Percentiles rank a stretch among this genome's conserved stretches.
Conservation (phyloP, 2,113 vertebrate genomes). For the Meles meles region DNA sequence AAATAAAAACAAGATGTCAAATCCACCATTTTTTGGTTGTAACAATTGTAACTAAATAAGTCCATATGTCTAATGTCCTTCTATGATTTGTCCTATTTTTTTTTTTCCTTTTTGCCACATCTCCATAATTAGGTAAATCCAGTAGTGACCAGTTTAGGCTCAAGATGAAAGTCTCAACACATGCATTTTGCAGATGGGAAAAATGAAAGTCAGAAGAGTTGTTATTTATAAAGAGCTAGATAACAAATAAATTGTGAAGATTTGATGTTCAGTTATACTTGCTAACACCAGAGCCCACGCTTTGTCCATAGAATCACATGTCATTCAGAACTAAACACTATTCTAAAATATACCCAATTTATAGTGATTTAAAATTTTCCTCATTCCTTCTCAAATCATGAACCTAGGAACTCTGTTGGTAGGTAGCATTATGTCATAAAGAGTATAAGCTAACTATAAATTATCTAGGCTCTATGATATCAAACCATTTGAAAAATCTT, state of each 20-base stretch:
- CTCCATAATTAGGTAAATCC: not conserved
- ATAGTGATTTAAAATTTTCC: not conserved
- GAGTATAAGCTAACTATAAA: not conserved
- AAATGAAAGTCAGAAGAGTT: not conserved
- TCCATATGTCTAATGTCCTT: not conserved
- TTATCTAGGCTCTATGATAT: not conserved
- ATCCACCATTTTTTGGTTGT: not conserved
- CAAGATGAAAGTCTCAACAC: not conserved
- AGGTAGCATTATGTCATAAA: not conserved
- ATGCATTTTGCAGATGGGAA: not conserved
- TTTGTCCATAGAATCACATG: not conserved
- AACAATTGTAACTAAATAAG: not conserved
- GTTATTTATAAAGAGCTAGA: not conserved
- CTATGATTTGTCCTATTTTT: not conserved
- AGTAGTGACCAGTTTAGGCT: not conserved
- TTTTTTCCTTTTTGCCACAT: not conserved
- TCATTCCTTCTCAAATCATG: not conserved
- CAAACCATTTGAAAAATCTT: not conserved
- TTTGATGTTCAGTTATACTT: not conserved
- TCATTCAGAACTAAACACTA: not conserved
- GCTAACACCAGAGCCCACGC: not conserved
- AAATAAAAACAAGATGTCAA: not conserved
- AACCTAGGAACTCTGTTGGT: not conserved
- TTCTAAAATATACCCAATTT: not conserved
- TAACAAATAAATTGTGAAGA: not conserved